phyloP scores from a whole-genome alignment of 2,888 invertebrate species.

The Yponomeuta evonymella region DNA sequence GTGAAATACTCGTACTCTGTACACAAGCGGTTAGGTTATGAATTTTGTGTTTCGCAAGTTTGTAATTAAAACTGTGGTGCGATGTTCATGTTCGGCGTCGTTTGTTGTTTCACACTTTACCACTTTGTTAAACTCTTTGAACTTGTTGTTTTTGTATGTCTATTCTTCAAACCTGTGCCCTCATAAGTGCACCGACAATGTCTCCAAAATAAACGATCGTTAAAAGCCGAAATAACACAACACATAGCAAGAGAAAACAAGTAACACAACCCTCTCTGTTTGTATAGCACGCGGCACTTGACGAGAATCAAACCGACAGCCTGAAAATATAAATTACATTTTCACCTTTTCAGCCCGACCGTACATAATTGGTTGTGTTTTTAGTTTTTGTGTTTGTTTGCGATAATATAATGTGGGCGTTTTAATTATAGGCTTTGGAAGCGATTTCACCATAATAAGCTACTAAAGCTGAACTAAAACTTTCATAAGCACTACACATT shows the following conservation, averaged over 20 bases:
- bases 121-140: neutral
- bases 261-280: neutral
- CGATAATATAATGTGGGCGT: neutral
- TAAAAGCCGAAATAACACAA: constrained; percentile 1
- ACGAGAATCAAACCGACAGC: constrained; percentile 2
- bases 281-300: neutral
- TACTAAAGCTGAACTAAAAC: no score
- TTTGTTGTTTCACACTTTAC: neutral
- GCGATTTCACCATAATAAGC: neutral
- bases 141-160: neutral
- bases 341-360: neutral
- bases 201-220: neutral
- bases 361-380: neutral
- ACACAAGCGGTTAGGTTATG: constrained; percentile 11
- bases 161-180: neutral
- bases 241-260: neutral
- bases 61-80: neutral
- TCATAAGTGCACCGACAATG: neutral
- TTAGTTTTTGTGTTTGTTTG: neutral
- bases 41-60: constrained; percentile 8
- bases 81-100: neutral
- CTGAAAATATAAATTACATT: neutral
- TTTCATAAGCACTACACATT: no score
- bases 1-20: constrained; percentile 12
- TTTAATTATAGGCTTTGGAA: neutral